Conservation (phyloP, 2,797 vertebrate genomes). For the Adelosebastes latens region DNA sequence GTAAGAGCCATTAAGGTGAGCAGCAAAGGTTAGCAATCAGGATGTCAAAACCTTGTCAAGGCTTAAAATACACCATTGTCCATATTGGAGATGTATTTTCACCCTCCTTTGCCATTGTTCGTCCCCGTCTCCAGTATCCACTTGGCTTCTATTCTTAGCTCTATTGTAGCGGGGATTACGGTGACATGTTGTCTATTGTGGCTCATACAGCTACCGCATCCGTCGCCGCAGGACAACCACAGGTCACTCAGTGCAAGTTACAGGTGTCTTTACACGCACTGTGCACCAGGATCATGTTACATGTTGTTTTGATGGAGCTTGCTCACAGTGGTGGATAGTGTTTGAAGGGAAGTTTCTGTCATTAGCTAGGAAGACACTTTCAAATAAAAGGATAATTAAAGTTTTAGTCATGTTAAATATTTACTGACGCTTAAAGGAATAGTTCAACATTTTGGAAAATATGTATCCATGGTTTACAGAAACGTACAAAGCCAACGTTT, state of each 20-base stretch:
- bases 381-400: background rate
- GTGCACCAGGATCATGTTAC: constrained; percentile 35
- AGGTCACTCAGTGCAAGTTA: constrained; percentile 35
- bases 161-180: constrained; percentile 71
- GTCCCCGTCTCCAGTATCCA: constrained; percentile 70
- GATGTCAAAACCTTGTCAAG: constrained; percentile 65
- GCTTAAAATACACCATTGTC: constrained; percentile 71
- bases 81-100: constrained; percentile 39
- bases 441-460: background rate
- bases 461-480: background rate
- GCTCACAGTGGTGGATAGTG: constrained; percentile 2
- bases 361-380: background rate
- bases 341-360: background rate
- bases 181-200: constrained; percentile 76
- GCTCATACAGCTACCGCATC: constrained; percentile 57
- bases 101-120: constrained; percentile 61
- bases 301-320: constrained; percentile 4
- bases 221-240: constrained; percentile 40
- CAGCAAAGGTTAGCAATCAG: constrained; percentile 69
- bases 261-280: constrained; percentile 50
- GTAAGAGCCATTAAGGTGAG: constrained; percentile 54
- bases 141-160: constrained; percentile 79
- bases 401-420: background rate
- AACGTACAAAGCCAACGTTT: background rate
- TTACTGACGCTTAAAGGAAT: background rate